A percentile compares a stretch with the other conserved stretches of the same genome.
Evolutionary conservation across 2,113 vertebrate genomes (phyloP).

Genomic region (Phalacrocorax pelagicus): DNA sequence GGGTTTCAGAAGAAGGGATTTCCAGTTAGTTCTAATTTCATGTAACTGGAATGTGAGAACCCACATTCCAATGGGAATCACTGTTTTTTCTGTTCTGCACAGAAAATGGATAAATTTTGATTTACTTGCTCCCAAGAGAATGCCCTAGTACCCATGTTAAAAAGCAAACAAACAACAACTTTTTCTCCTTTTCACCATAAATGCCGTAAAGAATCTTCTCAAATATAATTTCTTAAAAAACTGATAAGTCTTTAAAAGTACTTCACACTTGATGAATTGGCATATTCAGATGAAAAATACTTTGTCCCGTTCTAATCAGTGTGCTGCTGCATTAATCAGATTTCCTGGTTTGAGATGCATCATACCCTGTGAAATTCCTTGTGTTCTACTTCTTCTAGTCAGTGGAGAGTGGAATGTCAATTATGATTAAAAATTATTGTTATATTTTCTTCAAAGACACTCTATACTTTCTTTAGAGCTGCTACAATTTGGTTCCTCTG

Average conservation of each 20-base stretch:
- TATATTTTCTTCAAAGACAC: slow-evolving; percentile 10
- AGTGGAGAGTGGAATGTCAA: neutral
- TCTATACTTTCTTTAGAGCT: neutral
- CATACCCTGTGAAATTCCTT: neutral
- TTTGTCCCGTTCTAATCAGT: neutral
- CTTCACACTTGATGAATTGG: neutral
- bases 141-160: neutral
- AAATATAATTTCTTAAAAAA: neutral
- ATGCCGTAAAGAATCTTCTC: neutral
- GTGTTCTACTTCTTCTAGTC: neutral
- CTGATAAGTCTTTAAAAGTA: neutral
- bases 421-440: neutral
- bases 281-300: neutral
- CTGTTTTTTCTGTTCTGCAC: neutral
- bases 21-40: neutral
- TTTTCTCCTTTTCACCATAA: neutral
- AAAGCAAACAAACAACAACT: neutral
- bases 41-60: neutral
- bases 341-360: neutral
- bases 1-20: neutral
- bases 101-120: neutral
- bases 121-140: neutral
- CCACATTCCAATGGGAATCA: neutral
- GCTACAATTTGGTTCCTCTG: neutral
- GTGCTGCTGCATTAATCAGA: neutral